phyloP scores from a whole-genome alignment of 2,797 vertebrate species.

The Hylomyscus alleni region DNA sequence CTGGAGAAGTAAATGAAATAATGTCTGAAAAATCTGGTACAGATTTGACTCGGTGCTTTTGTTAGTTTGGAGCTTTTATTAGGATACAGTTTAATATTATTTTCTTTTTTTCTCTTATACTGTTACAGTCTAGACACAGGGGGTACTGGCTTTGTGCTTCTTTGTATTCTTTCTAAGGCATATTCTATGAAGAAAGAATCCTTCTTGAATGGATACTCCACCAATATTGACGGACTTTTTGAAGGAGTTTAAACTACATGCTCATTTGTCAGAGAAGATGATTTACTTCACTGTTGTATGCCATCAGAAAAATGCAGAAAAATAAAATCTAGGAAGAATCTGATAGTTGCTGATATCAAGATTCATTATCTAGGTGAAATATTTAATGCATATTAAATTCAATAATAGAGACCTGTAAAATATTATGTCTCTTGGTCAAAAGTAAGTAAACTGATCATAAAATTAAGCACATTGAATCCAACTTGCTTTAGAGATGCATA shows the following conservation, averaged over 20 bases:
- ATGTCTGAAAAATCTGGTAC: not conserved
- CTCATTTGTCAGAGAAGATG: conserved; percentile 61
- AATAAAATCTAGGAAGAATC: conserved; percentile 58
- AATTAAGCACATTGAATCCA: conserved; percentile 11
- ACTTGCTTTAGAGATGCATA: not conserved
- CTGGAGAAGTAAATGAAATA: not conserved
- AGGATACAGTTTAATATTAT: conserved; percentile 23
- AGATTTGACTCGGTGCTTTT: not conserved
- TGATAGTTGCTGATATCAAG: conserved; percentile 26
- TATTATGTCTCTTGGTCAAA: not conserved
- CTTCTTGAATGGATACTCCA: not conserved
- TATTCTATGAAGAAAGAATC: not conserved
- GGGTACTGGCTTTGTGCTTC: not conserved
- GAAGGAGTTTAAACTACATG: conserved; percentile 40
- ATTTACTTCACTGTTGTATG: conserved; percentile 60
- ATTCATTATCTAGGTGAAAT: conserved; percentile 55
- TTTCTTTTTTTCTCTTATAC: conserved; percentile 26
- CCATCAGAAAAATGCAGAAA: not conserved
- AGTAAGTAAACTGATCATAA: not conserved
- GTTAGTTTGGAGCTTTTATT: not conserved
- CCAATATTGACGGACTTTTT: conserved; percentile 47
- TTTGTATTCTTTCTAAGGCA: conserved; percentile 8
- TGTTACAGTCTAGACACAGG: not conserved
- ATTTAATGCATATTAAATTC: conserved; percentile 62
- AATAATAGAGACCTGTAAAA: conserved; percentile 30